Evolutionary conservation across 2,888 invertebrate species (phyloP).

Genomic region (Lampropteryx suffumata): DNA sequence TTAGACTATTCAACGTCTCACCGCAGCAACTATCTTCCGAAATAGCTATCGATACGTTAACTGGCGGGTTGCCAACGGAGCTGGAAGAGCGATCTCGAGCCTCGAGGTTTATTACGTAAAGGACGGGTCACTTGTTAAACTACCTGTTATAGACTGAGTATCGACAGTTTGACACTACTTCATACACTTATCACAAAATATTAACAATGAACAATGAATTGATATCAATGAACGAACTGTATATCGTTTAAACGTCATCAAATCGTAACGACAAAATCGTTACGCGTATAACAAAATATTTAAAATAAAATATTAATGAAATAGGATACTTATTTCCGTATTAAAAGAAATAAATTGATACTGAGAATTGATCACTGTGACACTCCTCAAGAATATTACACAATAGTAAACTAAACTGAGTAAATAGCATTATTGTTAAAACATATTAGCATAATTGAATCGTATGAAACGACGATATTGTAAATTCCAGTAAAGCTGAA

Average conservation of each 20-base stretch:
- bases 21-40: slow-evolving; percentile 10
- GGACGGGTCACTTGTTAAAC: slow-evolving; percentile 14
- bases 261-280: too few relatives aligned
- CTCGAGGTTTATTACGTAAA: slow-evolving; percentile 7
- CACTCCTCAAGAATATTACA: neutral
- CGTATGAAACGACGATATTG: neutral
- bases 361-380: neutral
- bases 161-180: neutral
- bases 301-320: too few relatives aligned
- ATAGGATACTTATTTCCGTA: too few relatives aligned
- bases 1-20: slow-evolving; percentile 1
- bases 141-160: neutral
- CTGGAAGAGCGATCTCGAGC: slow-evolving; percentile 2
- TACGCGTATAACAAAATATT: too few relatives aligned
- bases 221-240: too few relatives aligned
- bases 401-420: neutral
- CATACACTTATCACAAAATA: neutral
- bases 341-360: neutral
- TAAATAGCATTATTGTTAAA: neutral
- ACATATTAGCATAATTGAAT: neutral
- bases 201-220: neutral
- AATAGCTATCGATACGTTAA: slow-evolving; percentile 20
- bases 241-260: too few relatives aligned
- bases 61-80: slow-evolving; percentile 14
- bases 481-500: neutral